Conservation (phyloP, 2,888 invertebrate species). For the Encarsia formosa region DNA sequence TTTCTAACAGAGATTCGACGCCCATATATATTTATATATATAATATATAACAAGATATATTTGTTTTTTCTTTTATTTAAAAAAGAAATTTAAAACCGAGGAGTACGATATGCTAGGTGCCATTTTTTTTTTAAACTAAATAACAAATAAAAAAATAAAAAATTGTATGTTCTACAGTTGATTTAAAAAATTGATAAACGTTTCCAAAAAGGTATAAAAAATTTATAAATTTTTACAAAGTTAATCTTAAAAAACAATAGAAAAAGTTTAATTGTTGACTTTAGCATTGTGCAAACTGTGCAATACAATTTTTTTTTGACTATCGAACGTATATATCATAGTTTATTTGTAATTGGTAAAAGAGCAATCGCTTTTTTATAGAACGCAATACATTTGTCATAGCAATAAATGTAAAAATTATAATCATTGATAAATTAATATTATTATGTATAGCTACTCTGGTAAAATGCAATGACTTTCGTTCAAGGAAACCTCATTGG, state of each 20-base stretch:
- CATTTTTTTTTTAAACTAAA: slow-evolving; percentile 1
- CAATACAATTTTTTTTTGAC: slow-evolving; percentile 6
- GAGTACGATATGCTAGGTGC: slow-evolving; percentile 14
- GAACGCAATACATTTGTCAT: slow-evolving; percentile 24
- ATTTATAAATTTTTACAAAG: background rate
- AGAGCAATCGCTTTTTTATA: slow-evolving; percentile 17
- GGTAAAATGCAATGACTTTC: slow-evolving; percentile 35
- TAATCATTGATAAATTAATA: slow-evolving; percentile 30
- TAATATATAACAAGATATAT: slow-evolving; percentile 27
- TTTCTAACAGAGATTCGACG: slow-evolving; percentile 26
- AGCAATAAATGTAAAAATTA: slow-evolving; percentile 35
- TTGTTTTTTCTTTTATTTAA: slow-evolving; percentile 13
- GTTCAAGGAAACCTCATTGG: slow-evolving; percentile 13
- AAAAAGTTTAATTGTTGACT: background rate
- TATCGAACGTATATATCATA: slow-evolving; percentile 9
- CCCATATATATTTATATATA: slow-evolving; percentile 23
- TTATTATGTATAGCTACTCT: slow-evolving; percentile 36
- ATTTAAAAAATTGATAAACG: background rate
- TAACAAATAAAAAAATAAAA: slow-evolving; percentile 5
- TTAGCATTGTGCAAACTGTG: slow-evolving; percentile 7
- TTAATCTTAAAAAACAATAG: background rate
- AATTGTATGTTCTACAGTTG: background rate
- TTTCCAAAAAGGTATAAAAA: background rate
- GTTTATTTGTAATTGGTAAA: slow-evolving; percentile 1
- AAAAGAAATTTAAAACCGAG: slow-evolving; percentile 18